Base-by-base conservation (phyloP, 1,140 invertebrate species). In the Cyclina sinensis region DNA sequence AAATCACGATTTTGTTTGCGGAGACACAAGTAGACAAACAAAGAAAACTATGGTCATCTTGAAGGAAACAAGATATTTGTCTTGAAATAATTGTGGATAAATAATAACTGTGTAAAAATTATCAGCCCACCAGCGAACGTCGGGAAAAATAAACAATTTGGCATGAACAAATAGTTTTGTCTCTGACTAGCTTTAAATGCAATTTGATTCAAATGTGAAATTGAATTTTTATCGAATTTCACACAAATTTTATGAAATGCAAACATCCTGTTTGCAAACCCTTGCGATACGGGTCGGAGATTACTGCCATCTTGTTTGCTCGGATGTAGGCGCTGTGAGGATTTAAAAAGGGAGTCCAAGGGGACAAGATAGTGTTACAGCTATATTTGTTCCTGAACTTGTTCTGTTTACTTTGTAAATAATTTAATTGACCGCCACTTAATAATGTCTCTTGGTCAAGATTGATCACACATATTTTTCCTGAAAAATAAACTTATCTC, bases 231-330 rank as follows among this genome's bases (percentile, higher is more conserved):
- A 48, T n/a, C 39, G 14, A 54, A 48, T 48, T 78, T 78, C 43
- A 78, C 39, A 78, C 48, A 46, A 78, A 51, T 70, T 70, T 70
- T 39, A 70, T 35, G 30, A 37, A 37, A 81, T 24, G 27, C 46
- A 84, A 84, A 84, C 82, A 84, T 84, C 82, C 82, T 70, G 80
- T 82, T 65, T 32, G 24, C n/a, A 16, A 30, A 78, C 18, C 35
- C 21, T 24, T 14, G 39, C 24, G 39, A 48, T 73, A 51, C 46
- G 54, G 80, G 54, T 24, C 54, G 39, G 54, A 54, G 82, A 84
- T 84, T 73, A 84, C 82, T 84, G 82, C 65, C 82, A 84, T 30
- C 54, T 73, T 84, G 39, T 84, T 84, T 84, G 35, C 62, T 43
- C 65, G 82, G 82, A 74, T 84, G 48, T 73, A n/a, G 54, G 35